Base-by-base conservation (phyloP, 2,888 invertebrate genomes). In the Falcaria lacertinaria region DNA sequence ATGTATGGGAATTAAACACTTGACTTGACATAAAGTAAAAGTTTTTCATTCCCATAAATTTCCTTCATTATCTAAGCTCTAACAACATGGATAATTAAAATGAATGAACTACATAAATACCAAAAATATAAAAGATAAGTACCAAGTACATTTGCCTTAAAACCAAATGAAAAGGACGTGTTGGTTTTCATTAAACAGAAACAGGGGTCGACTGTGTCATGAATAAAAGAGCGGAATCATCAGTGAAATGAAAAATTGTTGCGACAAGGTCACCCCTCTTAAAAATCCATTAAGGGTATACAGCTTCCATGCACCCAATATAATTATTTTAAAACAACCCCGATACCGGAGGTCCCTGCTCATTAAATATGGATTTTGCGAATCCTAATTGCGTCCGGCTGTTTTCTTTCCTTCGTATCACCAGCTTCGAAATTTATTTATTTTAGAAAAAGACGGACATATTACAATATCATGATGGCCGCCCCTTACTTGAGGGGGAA, bases 251-350 rank as follows among this genome's bases (percentile, higher is more conserved):
- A 60, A 52, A 62, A 62, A 65, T 64, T 52, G 56, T 48, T 37
- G 44, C 47, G 43, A 35, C 52, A 52, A 62, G 55, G 60, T 48
- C 55, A 50, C 54, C 65, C 60, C 68, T 71, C 71, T 74, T 69
- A 69, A 71, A 74, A 69, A 60, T 46, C 64, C 70, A 74, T 74
- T 72, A 69, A 54, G 56, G 54, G 54, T 56, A 55, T 52, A 40
- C 52, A 45, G 56, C 48, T 47, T 45, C 15, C 34, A 39, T 33
- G 35, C 3, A 25, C 15, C 36, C 17, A 43, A 41, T 42, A 42
- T 11, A 37, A 37, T 52, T 54, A 55, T 53, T 53, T 47, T 44
- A 47, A 49, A 49, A 48, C 53, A 49, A 48, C 46, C 53, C 51
- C 47, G 48, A 54, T 55, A n/a, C n/a, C n/a, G n/a, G n/a, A n/a